These are phyloP conservation scores for Synanthedon formicaeformis DNA, from an alignment of 2,888 invertebrate species.

Conservation along the genomic window DNA sequence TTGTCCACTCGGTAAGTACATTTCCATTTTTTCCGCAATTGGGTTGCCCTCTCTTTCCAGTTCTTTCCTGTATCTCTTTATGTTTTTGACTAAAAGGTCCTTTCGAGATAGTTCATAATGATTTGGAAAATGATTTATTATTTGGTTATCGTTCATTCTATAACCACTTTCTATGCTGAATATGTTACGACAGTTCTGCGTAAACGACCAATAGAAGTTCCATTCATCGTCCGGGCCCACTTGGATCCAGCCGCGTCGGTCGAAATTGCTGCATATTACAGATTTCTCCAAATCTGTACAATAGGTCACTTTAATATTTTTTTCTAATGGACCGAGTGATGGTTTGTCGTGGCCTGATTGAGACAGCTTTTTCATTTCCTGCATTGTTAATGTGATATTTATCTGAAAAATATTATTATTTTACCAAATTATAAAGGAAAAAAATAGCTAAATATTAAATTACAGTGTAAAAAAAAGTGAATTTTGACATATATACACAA, in stretches of 20 bases:
- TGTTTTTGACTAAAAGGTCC: constrained; percentile 94
- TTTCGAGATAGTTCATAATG: constrained; percentile 95
- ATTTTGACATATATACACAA: not conserved
- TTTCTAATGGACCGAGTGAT: constrained; percentile 11
- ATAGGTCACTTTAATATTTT: constrained; percentile 38
- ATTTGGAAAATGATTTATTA: constrained; percentile 96
- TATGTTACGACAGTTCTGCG: constrained; percentile 89
- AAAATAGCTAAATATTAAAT: not conserved
- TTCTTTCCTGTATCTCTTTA: constrained; percentile 92
- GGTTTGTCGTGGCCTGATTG: constrained; percentile 16
- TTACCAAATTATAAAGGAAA: not conserved
- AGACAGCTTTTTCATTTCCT: constrained; percentile 23
- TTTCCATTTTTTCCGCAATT: constrained; percentile 79
- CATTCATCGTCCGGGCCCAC: constrained; percentile 91
- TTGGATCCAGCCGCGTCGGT: constrained; percentile 90
- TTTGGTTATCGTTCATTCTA: constrained; percentile 91
- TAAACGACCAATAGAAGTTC: constrained; percentile 97
- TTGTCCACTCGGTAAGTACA: constrained; percentile 71
- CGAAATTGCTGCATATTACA: constrained; percentile 91
- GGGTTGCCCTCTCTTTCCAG: constrained; percentile 89
- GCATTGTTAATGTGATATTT: constrained; percentile 6
- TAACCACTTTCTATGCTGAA: constrained; percentile 94
- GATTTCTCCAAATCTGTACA: constrained; percentile 95
- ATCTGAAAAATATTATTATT: not conserved
- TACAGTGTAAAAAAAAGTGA: not conserved